These are phyloP conservation scores for Rhabdophis nuchalis DNA, from an alignment of 2,797 vertebrate species.

Conservation along the genomic window DNA sequence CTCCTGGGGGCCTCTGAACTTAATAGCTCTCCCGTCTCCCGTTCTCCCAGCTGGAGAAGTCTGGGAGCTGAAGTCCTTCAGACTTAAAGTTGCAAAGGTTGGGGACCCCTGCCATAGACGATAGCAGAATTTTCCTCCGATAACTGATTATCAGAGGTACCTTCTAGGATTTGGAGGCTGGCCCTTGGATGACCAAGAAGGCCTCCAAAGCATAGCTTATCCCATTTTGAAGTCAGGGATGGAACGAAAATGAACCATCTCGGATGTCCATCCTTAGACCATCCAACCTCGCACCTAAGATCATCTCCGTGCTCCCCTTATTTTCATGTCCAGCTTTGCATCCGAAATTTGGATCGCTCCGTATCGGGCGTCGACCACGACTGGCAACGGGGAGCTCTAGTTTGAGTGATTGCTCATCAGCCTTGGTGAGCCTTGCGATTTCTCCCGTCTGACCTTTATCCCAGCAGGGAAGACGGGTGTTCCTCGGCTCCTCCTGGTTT, in stretches of 20 bases:
- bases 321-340: neutral
- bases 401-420: neutral
- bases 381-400: neutral
- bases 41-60: too few relatives aligned
- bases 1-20: neutral
- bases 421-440: accelerated
- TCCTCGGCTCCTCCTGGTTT: constrained; percentile 8
- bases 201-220: neutral
- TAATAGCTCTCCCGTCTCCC: too few relatives aligned
- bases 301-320: too few relatives aligned
- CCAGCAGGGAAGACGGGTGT: constrained; percentile 9
- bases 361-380: neutral
- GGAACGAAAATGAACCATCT: neutral
- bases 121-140: neutral
- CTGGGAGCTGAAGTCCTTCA: too few relatives aligned
- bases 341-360: neutral
- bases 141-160: neutral
- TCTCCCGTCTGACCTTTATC: neutral
- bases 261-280: neutral
- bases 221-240: neutral
- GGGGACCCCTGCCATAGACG: too few relatives aligned
- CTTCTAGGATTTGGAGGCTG: neutral
- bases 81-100: too few relatives aligned
- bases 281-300: neutral
- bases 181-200: neutral